Percentiles rank a stretch among this genome's conserved stretches.
Conservation (phyloP, 2,113 vertebrate genomes). For the Petrocephalus zakoni region DNA sequence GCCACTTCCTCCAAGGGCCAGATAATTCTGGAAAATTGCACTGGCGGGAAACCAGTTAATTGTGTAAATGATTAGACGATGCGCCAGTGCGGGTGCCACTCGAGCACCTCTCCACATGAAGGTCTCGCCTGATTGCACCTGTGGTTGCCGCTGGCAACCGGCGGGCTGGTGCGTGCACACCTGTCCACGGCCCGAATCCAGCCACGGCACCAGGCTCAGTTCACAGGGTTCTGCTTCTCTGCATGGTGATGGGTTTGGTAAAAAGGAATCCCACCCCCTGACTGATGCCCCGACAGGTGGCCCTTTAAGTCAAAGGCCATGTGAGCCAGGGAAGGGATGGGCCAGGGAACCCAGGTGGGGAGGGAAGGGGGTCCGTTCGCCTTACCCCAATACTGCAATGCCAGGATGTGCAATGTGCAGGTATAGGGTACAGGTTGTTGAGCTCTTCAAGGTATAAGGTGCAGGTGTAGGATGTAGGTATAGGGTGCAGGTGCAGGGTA, state of each 20-base stretch:
- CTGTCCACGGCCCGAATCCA: background rate
- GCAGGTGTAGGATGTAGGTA: constrained; percentile 41
- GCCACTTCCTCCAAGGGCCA: background rate
- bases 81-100: constrained; percentile 38
- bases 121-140: constrained; percentile 26
- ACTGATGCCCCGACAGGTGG: constrained; percentile 23
- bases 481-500: background rate
- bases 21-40: background rate
- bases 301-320: constrained; percentile 21
- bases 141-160: constrained; percentile 1
- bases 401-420: constrained; percentile 34
- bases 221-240: constrained; percentile 54
- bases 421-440: background rate
- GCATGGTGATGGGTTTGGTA: constrained; percentile 16
- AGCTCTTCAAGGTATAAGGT: no score
- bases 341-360: background rate
- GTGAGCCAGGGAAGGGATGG: constrained; percentile 26
- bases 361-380: constrained; percentile 32
- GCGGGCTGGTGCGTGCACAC: background rate
- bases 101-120: background rate
- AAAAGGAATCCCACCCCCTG: constrained; percentile 20
- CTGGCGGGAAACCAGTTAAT: constrained; percentile 13
- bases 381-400: constrained; percentile 23
- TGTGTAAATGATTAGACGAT: constrained; percentile 10
- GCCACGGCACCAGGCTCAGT: background rate